phyloP scores from a whole-genome alignment of 2,888 invertebrate genomes.

The Eupithecia abbreviata region DNA sequence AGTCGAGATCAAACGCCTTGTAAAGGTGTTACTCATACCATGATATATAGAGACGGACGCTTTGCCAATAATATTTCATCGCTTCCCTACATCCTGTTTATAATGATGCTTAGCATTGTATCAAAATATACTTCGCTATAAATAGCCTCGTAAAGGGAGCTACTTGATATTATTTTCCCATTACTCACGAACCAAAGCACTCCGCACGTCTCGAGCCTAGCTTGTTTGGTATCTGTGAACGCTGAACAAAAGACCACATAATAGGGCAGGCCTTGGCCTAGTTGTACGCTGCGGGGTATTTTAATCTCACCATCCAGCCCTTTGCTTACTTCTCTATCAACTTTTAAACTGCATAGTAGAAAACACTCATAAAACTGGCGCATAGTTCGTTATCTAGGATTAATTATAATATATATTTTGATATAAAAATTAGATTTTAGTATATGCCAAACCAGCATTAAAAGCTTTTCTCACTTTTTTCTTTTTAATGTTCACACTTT shows the following conservation, averaged over 20 bases:
- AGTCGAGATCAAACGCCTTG: conserved; percentile 13
- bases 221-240: conserved; percentile 29
- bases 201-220: conserved; percentile 6
- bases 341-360: background rate
- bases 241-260: conserved; percentile 33
- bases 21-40: background rate
- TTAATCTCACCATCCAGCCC: conserved; percentile 31
- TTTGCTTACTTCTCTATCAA: conserved; percentile 28
- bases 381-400: background rate
- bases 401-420: no score
- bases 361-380: background rate
- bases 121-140: background rate
- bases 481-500: no score
- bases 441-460: no score
- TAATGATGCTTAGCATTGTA: conserved; percentile 10
- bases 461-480: no score
- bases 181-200: conserved; percentile 14
- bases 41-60: conserved; percentile 3
- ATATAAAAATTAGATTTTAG: no score
- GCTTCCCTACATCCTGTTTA: conserved; percentile 20
- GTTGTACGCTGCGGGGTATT: conserved; percentile 30
- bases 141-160: conserved; percentile 4
- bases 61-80: conserved; percentile 27
- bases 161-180: conserved; percentile 19
- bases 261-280: conserved; percentile 40